Evolutionary conservation across 2,797 vertebrate species (phyloP).

Genomic region (Anabas testudineus): DNA sequence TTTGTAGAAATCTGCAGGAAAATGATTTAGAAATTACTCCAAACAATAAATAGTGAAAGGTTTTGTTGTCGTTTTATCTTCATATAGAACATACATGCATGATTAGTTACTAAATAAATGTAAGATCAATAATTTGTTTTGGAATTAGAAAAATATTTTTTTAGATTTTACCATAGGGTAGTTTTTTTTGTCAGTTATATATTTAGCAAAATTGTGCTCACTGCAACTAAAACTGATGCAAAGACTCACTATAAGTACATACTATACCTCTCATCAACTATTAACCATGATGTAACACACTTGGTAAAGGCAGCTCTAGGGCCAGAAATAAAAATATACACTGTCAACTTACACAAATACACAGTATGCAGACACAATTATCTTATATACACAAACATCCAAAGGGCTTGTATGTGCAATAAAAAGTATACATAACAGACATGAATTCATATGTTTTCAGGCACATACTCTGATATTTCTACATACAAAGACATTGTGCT

Average conservation of each 20-base stretch:
- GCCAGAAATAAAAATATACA: conserved; percentile 3
- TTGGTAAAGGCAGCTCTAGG: background rate
- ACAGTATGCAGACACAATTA: conserved; percentile 3
- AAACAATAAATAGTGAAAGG: too few species aligned
- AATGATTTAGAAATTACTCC: background rate
- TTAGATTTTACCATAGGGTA: background rate
- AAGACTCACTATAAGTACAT: background rate
- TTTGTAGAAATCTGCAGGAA: background rate
- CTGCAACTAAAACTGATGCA: background rate
- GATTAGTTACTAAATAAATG: background rate
- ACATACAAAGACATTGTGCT: conserved; percentile 7
- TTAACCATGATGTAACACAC: background rate
- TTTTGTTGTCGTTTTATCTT: too few species aligned
- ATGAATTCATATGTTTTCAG: conserved; percentile 9
- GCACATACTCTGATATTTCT: conserved; percentile 8
- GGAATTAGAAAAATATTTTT: background rate
- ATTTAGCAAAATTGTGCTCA: too few species aligned
- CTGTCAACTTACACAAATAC: background rate
- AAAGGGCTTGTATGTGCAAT: background rate
- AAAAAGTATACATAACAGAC: conserved; percentile 7
- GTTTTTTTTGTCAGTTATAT: background rate
- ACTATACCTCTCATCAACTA: background rate
- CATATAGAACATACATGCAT: too few species aligned
- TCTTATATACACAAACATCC: conserved; percentile 13
- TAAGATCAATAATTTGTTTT: background rate